These are phyloP conservation scores for Meriones unguiculatus DNA, from an alignment of 2,113 vertebrate species.

Conservation along the genomic window DNA sequence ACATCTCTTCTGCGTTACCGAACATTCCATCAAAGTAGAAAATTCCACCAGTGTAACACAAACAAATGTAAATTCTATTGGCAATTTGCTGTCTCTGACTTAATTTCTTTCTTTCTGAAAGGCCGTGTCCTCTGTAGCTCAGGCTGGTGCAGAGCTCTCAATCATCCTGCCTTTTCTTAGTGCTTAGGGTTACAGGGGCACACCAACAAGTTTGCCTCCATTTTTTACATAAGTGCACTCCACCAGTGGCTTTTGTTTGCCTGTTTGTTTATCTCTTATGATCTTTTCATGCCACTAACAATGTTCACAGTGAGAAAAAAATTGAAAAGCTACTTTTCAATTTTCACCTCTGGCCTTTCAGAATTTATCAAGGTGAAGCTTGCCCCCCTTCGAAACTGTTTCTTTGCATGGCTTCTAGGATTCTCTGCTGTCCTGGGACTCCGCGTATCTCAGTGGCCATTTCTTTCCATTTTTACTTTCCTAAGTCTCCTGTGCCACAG, in stretches of 20 bases:
- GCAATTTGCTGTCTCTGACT: neutral
- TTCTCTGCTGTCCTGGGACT: neutral
- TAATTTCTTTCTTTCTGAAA: neutral
- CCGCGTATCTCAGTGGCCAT: neutral
- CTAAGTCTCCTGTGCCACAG: neutral
- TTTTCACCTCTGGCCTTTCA: neutral
- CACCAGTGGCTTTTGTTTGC: neutral
- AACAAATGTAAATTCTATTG: neutral
- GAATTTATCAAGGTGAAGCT: neutral
- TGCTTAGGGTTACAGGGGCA: neutral
- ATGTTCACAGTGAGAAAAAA: neutral
- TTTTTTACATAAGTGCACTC: neutral
- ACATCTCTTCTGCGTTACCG: neutral
- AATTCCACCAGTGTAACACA: neutral
- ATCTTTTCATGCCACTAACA: neutral
- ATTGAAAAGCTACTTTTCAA: neutral
- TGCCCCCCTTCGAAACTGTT: neutral
- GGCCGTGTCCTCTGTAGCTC: neutral
- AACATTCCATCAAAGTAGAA: conserved; percentile 19
- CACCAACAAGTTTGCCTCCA: neutral
- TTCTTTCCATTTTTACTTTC: conserved; percentile 17
- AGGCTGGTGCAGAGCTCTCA: neutral
- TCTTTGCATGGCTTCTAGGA: neutral
- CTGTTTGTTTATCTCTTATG: neutral
- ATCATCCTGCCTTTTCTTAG: neutral